Base-by-base conservation (phyloP, 2,113 vertebrate genomes). In the Chionomys nivalis region DNA sequence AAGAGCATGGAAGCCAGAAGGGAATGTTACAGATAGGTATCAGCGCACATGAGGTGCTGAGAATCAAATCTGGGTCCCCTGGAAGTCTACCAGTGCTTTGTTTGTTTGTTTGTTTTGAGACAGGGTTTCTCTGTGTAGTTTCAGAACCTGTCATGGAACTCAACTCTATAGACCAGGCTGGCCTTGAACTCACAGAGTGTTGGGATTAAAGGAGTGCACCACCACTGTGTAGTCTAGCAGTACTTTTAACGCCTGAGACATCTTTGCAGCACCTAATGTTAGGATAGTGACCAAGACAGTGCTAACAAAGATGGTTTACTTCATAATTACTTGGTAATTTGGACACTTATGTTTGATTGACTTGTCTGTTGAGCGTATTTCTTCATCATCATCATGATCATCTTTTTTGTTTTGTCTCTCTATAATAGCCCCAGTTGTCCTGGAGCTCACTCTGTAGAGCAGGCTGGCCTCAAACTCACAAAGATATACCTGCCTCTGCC, bases 261-360 rank as follows among this genome's bases (percentile, higher is more conserved):
- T 19, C 58, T 85, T n/a, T 85, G 58, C 8, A 85, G 26, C 58
- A 65, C 16, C 24, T 44, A 44, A 65, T 65, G 39, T 65, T 65
- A 65, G 0, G 24, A 6, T 19, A 63, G 91, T 90, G 31, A 87
- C 19, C 21, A 26, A 31, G 7, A 33, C 19, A 58, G 26, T 79
- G 17, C 85, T 94, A 97, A 90, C 7, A 66, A 19, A 65, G 21
- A 31, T 33, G 7, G 39, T 31, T 66, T 47, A 86, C 28, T 31
- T 83, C 76, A 87, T 55, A 39, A 47, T 76, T 87, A 96, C 33
- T 47, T 94, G 19, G 55, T 91, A 94, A 95, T 2, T 3, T 82
- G 26, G 65, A 58, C n/a, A 73, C 76, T 90, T 90, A 83, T 31
- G 61, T 75, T 90, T 88, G 24, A 42, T 44, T 85, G 72, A 52